Conservation (phyloP, 2,888 invertebrate species). For the Synanthedon formicaeformis region DNA sequence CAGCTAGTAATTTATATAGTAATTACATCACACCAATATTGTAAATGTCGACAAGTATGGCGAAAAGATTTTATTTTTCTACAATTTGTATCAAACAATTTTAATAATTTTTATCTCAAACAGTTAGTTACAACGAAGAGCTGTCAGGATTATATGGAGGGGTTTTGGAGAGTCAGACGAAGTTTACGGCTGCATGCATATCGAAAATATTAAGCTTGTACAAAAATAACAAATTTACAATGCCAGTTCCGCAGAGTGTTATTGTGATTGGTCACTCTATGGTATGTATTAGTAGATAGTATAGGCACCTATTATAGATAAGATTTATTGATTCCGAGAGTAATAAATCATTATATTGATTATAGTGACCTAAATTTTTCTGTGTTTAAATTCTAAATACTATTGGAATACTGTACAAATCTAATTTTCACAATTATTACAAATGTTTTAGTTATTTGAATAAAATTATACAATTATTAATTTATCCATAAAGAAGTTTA, state of each 20-base stretch:
- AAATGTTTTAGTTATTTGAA: no score
- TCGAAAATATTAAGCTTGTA: slow-evolving; percentile 82
- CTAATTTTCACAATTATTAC: no score
- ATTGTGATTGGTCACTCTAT: slow-evolving; percentile 95
- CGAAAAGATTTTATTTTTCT: background rate
- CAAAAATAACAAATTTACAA: slow-evolving; percentile 48
- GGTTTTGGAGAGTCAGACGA: slow-evolving; percentile 80
- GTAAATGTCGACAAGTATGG: background rate
- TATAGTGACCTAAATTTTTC: no score
- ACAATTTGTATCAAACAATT: no score
- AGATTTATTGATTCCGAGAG: no score
- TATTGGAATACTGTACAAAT: no score
- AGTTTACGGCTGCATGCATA: slow-evolving; percentile 78
- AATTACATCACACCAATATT: background rate
- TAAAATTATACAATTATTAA: no score
- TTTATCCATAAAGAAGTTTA: no score
- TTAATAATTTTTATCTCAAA: slow-evolving; percentile 9
- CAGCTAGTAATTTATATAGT: background rate
- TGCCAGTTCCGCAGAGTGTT: slow-evolving; percentile 70
- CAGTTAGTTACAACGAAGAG: slow-evolving; percentile 90
- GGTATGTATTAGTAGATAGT: slow-evolving; percentile 62
- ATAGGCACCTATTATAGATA: no score
- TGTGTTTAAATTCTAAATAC: no score
- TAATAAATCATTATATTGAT: background rate
- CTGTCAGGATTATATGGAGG: slow-evolving; percentile 89